Percentiles rank a stretch among this genome's conserved stretches.
Evolutionary conservation across 2,797 vertebrate genomes (phyloP).

Genomic region (Myotis findleyi): DNA sequence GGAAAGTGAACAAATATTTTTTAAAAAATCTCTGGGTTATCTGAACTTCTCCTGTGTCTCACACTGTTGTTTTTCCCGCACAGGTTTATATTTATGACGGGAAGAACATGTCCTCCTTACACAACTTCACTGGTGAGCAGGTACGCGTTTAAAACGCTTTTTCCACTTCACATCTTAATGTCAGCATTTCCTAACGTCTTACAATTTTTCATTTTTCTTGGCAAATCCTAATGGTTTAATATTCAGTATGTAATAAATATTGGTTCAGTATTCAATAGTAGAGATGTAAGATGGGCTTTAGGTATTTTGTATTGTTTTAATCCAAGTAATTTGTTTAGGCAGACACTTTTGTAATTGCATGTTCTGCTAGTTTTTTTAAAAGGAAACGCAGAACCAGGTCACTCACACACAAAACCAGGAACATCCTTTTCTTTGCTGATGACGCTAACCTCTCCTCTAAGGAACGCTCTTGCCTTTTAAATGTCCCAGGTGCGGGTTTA

Average conservation of each 20-base stretch:
- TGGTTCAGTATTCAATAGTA: neutral
- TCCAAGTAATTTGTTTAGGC: slow-evolving; percentile 28
- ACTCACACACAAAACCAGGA: neutral
- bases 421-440: neutral
- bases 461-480: neutral
- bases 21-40: neutral
- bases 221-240: neutral
- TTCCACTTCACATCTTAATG: neutral
- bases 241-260: neutral
- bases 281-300: neutral
- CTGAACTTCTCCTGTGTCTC: neutral
- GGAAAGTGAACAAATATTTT: slow-evolving; percentile 72
- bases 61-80: slow-evolving; percentile 52
- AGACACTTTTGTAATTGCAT: neutral
- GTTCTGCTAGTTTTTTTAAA: neutral
- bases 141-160: slow-evolving; percentile 83
- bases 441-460: neutral
- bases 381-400: neutral
- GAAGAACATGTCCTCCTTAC: slow-evolving; percentile 93
- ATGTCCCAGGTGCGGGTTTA: neutral
- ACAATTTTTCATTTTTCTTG: neutral
- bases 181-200: neutral
- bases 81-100: slow-evolving; percentile 97
- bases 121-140: slow-evolving; percentile 97
- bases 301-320: slow-evolving; percentile 45